phyloP scores from a whole-genome alignment of 2,888 invertebrate genomes.

The Melipona beecheii region DNA sequence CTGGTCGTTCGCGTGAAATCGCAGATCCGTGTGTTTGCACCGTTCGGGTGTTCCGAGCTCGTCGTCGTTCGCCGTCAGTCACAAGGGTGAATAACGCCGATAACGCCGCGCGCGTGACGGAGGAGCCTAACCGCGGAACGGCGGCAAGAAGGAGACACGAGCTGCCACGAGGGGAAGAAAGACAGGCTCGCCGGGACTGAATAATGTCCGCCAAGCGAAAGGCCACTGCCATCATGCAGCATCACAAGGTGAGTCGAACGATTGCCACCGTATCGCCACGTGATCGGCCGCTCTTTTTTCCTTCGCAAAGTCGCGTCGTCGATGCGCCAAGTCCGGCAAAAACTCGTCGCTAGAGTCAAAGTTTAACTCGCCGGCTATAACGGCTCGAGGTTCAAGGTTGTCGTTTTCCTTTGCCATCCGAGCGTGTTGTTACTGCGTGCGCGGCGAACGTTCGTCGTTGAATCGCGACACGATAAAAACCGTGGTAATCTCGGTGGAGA shows the following conservation, averaged over 20 bases:
- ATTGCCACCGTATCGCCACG: conserved; percentile 61
- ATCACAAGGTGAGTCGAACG: conserved; percentile 84
- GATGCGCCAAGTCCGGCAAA: conserved; percentile 13
- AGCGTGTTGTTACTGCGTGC: conserved; percentile 8
- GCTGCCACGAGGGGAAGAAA: conserved; percentile 63
- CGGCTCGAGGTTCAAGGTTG: conserved; percentile 50
- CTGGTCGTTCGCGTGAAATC: conserved; percentile 12
- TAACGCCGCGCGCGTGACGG: conserved; percentile 12
- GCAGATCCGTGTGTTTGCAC: conserved; percentile 12
- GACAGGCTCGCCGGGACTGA: conserved; percentile 67
- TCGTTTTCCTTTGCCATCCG: conserved; percentile 8
- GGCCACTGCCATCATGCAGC: conserved; percentile 90
- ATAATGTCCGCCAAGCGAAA: conserved; percentile 90
- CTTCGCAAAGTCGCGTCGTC: conserved; percentile 11
- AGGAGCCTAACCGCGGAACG: conserved; percentile 7
- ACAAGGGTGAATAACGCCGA: conserved; percentile 43
- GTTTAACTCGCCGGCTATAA: conserved; percentile 36
- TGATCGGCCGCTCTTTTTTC: conserved; percentile 43
- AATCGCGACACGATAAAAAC: conserved; percentile 19
- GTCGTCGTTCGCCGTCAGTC: conserved; percentile 34
- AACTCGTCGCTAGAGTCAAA: conserved; percentile 29
- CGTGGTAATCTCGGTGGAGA: neutral
- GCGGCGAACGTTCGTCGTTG: neutral
- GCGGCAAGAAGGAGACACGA: conserved; percentile 42
- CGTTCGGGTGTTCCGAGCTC: conserved; percentile 45